Base-by-base conservation (phyloP, 1,140 invertebrate species). In the Eufriesea mexicana region DNA sequence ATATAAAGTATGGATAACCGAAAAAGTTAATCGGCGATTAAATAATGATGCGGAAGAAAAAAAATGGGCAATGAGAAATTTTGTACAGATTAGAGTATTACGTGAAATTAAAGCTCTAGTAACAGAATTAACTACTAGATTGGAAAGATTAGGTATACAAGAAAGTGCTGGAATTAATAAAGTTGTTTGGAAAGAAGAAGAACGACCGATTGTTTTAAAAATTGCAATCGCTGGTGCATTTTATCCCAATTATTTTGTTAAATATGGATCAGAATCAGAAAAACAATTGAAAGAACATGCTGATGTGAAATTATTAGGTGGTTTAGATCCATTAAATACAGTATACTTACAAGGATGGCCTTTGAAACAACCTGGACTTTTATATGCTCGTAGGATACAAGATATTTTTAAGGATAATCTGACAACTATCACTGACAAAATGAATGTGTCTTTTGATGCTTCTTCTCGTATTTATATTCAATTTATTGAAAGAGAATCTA, bases 211-310 rank as follows among this genome's bases (percentile, higher is more conserved):
- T 0, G 91, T 97, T 18, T 90, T 97, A 0, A 97, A 97, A 93
- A 94, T 97, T 5, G 87, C 94, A 5, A 94, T 95, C n/a, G 95
- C 95, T 28, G 95, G 95, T 12, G 93, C 92, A 23, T 99, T 99
- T 93, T 99, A 99, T 94, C 98, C 98, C 0, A 96, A 99, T 92
- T 99, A 98, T 91, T 99, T 98, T 93, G 89, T 96, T 18, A 96
- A 96, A 55, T 47, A 87, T 1, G 73, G 88, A 23, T 87, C 91
- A 25, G 75, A 88, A 20, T 88, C 91, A 25, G 94, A 92, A 1
- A 86, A 93, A 49, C 95, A 96, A 79, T 89, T 91, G 0, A 91
- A 94, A 25, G 96, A 98, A 89, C 92, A 94, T 0, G 93, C 95
- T 1, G 95, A 96, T 0, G 94, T 96, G 0, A 96, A 96, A 79